phyloP scores from a whole-genome alignment of 2,797 vertebrate genomes.

The Anguilla megastoma region DNA sequence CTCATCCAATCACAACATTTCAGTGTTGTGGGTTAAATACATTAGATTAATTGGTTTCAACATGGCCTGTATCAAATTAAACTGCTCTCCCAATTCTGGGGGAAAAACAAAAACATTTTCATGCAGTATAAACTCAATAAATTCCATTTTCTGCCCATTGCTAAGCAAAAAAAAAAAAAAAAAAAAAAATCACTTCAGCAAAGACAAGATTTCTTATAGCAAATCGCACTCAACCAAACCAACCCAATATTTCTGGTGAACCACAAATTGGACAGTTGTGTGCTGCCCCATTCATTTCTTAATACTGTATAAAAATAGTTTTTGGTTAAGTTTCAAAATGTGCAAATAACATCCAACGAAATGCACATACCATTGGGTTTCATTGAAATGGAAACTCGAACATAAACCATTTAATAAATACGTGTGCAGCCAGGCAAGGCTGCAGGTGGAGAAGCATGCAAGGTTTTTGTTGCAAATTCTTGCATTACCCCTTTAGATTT shows the following conservation, averaged over 20 bases:
- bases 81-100: not conserved
- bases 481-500: not conserved
- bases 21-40: no score
- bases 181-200: not conserved
- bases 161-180: not conserved
- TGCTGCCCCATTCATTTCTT: not conserved
- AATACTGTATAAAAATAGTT: not conserved
- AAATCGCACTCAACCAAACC: not conserved
- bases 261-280: not conserved
- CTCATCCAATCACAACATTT: not conserved
- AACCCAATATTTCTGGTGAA: not conserved
- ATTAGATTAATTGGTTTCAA: not conserved
- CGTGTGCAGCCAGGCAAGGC: not conserved
- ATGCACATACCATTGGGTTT: not conserved
- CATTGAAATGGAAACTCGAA: not conserved
- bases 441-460: not conserved
- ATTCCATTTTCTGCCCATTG: not conserved
- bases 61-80: not conserved
- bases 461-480: not conserved
- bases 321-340: not conserved
- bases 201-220: not conserved
- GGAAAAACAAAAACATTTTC: not conserved
- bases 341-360: not conserved
- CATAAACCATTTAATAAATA: not conserved
- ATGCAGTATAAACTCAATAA: not conserved